Evolutionary conservation across 2,113 vertebrate species (phyloP), one percentile per base, ranked within the genome.

Genomic region (Labeo catla): DNA sequence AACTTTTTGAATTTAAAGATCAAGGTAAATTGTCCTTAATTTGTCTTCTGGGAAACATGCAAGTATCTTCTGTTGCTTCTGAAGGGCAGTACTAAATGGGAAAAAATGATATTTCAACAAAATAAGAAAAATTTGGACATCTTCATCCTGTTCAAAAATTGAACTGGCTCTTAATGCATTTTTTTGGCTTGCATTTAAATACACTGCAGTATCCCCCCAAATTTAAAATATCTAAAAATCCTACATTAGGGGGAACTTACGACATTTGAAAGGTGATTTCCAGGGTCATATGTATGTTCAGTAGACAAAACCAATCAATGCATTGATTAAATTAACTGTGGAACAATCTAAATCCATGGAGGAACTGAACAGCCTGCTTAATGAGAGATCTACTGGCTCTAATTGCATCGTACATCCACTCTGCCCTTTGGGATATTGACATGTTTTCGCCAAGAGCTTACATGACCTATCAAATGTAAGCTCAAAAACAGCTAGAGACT

Each of bases 371-470:
- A 49, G 4, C 47, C 28, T 8, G 43, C 79, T 81, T 81, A 66
- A 49, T 49, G 57, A 81, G 79, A 66, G 79, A 81, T 66, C 61
- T 81, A 34, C n/a, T 9, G 81, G 28, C 34, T 83, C 16, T 83
- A 83, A 83, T 83, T 36, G 47, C 49, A 34, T 70, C 6, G 4
- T 52, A 39, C 65, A 70, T 70, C 49, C 47, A 21, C 16, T 50
- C 47, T 70, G 65, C 65, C 81, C 65, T 66, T 83, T 83, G 16
- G 45, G 49, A 83, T 83, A 83, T 68, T 83, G 45, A 70, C 61
- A 39, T 54, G 49, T 70, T 70, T 82, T 68, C 65, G 2, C 13
- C 61, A 66, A 34, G 79, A 81, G 43, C 59, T 81, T 65, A 28
- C 21, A 65, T 45, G 21, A 47, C 78, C 78, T 49, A 66, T 65